These are phyloP conservation scores for Esox lucius DNA, from an alignment of 2,797 vertebrate genomes.

Conservation along the genomic window DNA sequence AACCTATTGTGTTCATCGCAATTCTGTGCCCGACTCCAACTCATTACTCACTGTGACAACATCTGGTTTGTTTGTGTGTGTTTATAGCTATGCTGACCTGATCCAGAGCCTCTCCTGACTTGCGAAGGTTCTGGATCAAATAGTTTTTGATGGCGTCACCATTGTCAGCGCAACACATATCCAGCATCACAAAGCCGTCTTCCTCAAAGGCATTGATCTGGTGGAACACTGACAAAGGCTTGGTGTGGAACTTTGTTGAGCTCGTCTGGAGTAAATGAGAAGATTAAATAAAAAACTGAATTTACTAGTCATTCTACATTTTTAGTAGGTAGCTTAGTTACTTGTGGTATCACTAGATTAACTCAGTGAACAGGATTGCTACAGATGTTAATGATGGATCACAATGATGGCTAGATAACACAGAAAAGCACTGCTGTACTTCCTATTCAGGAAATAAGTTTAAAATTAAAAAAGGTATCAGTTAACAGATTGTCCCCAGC, in stretches of 20 bases:
- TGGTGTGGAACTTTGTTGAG: slow-evolving; percentile 78
- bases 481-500: too few species aligned
- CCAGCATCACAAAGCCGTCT: slow-evolving; percentile 83
- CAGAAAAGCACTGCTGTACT: background rate
- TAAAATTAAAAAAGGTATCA: too few species aligned
- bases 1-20: too few species aligned
- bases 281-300: background rate
- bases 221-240: slow-evolving; percentile 83
- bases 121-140: slow-evolving; percentile 85
- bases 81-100: slow-evolving; percentile 54
- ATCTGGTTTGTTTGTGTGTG: background rate
- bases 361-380: background rate
- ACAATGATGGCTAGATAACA: background rate
- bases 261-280: slow-evolving; percentile 67
- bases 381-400: background rate
- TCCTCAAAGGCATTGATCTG: slow-evolving; percentile 96
- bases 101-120: slow-evolving; percentile 78
- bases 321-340: too few species aligned
- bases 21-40: too few species aligned
- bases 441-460: background rate
- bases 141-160: slow-evolving; percentile 77
- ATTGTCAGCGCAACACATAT: slow-evolving; percentile 86
- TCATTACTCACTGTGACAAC: background rate
- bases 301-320: background rate
- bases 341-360: too few species aligned